Base-by-base conservation (phyloP, 23 tunicate genomes). In the Oikopleura dioica region DNA sequence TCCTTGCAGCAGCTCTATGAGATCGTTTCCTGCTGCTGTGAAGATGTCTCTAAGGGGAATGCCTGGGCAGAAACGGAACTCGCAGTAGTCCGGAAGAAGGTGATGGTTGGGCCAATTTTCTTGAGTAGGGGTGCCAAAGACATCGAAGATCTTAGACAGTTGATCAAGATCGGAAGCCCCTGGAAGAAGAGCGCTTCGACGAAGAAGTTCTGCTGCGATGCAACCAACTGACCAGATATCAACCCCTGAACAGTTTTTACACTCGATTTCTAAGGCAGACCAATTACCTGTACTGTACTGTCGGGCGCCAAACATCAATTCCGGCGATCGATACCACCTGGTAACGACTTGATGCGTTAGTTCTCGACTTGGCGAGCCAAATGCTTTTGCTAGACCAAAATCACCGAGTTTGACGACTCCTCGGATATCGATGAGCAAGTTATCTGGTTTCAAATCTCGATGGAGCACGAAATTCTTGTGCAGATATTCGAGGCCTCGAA, bases 171-270 rank as follows among this genome's bases (percentile, higher is more conserved):
- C 96, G 4, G 96, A 82, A 59, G 85, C 89, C 4, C 91, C 96
- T 1, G 91, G 86, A 1, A 89, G 76, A 78, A 89, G 84, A 1
- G 96, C 89, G n/a, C 79, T 83, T 50, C 96, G 78, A 21, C 85
- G 76, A 4, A 89, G 67, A 23, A 89, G 77, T 76, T 89, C 96
- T 30, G 96, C 91, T 0, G 85, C 82, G 4, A 89, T 89, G 69
- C 96, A 89, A 0, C 96, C 96, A 21, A 85, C 86, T 36, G 96
- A 89, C 96, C 96, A 89, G 82, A 85, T 89, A 63, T 89, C 96
- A 31, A 89, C 96, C 1, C 88, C 88, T n/a, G 95, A 88, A 59
- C 85, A 81, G 55, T 88, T 58, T n/a, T n/a, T n/a, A n/a, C n/a
- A n/a, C n/a, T n/a, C n/a, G n/a, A n/a, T n/a, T n/a, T n/a, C n/a